Evolutionary conservation across 2,888 invertebrate genomes (phyloP).

Genomic region (Nomada hirtipes): DNA sequence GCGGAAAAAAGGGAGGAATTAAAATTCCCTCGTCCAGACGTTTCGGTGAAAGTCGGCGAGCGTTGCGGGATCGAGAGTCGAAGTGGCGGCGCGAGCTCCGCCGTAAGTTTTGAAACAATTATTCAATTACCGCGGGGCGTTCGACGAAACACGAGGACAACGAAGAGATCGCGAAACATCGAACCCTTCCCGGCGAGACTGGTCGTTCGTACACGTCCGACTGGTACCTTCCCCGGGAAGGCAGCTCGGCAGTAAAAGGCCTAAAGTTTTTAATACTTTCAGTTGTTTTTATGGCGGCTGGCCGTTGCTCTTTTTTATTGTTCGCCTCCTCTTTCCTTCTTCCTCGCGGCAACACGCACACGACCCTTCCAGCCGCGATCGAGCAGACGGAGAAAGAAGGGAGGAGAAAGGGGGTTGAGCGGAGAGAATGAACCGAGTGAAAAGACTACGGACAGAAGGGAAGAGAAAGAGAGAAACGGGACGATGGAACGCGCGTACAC

Average conservation of each 20-base stretch:
- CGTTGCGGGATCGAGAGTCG: too few relatives aligned
- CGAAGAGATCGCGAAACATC: neutral
- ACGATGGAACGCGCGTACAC: constrained; percentile 31
- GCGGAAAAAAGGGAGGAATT: too few relatives aligned
- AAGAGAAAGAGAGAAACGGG: constrained; percentile 45
- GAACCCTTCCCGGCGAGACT: constrained; percentile 7
- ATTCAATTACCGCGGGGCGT: constrained; percentile 39
- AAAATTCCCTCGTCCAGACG: too few relatives aligned
- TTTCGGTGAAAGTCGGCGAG: too few relatives aligned
- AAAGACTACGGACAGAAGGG: constrained; percentile 29
- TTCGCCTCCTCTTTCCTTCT: constrained; percentile 66
- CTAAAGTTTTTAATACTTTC: constrained; percentile 84
- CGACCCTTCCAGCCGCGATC: constrained; percentile 55
- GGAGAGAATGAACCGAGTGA: constrained; percentile 21
- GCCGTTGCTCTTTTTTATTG: constrained; percentile 80
- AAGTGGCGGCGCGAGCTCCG: too few relatives aligned
- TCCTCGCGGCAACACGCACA: constrained; percentile 52
- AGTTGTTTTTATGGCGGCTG: constrained; percentile 83
- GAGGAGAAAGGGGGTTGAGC: constrained; percentile 14
- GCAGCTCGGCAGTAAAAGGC: constrained; percentile 80
- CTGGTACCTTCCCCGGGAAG: constrained; percentile 20
- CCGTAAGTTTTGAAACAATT: constrained; percentile 13
- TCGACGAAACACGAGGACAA: constrained; percentile 4
- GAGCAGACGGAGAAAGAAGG: constrained; percentile 13
- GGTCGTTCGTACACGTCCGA: constrained; percentile 43